A percentile compares a stretch with the other conserved stretches of the same genome.
These are phyloP conservation scores for Hydractinia echinata DNA, from an alignment of 30 jellyfish, hydroid and myxozoan genomes.

Conservation along the genomic window DNA sequence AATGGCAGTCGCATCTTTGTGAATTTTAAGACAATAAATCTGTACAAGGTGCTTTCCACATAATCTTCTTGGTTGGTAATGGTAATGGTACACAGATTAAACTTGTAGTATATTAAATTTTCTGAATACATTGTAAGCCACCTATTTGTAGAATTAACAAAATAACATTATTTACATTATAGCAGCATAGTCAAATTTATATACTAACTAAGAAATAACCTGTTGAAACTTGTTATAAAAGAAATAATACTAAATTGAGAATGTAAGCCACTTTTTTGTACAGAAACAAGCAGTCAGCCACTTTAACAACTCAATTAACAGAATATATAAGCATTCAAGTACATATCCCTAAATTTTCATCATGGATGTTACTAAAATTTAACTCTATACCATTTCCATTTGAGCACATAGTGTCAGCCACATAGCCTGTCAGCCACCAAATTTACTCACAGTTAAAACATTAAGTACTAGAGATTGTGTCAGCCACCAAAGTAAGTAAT, in stretches of 20 bases:
- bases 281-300: not conserved
- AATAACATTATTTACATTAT: too few relatives aligned
- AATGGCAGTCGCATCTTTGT: too few relatives aligned
- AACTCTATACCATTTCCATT: not conserved
- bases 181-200: too few relatives aligned
- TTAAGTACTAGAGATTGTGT: constrained; percentile 2
- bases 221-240: constrained; percentile 1
- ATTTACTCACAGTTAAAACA: not conserved
- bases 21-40: too few relatives aligned
- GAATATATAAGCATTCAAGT: not conserved
- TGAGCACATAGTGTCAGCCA: constrained; percentile 1
- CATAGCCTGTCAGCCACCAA: not conserved
- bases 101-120: too few relatives aligned
- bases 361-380: not conserved
- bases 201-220: too few relatives aligned
- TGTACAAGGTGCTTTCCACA: too few relatives aligned
- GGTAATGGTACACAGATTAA: too few relatives aligned
- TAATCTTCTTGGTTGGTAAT: too few relatives aligned
- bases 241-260: not conserved
- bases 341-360: not conserved
- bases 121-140: too few relatives aligned
- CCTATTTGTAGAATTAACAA: too few relatives aligned
- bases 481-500: not conserved
- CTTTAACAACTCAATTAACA: not conserved
- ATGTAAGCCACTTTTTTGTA: not conserved